Evolutionary conservation across 2,113 vertebrate genomes (phyloP).

Genomic region (Protobothrops mucrosquamatus): DNA sequence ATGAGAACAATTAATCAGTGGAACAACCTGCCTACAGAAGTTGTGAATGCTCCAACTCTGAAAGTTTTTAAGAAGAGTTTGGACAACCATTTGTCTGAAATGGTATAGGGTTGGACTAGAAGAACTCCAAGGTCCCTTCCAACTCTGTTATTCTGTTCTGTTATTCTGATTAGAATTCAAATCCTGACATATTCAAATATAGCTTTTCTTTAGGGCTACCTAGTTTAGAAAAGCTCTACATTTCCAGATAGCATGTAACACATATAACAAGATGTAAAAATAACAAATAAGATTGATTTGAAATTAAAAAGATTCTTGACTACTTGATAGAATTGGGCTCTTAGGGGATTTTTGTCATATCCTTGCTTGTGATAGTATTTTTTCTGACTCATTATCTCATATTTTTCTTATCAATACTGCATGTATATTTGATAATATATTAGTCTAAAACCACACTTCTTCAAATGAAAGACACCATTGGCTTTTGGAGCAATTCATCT

Average conservation of each 20-base stretch:
- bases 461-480: background rate
- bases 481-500: background rate
- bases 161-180: background rate
- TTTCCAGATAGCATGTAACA: background rate
- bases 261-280: background rate
- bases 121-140: too few species aligned
- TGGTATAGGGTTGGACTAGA: too few species aligned
- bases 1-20: too few species aligned
- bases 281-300: background rate
- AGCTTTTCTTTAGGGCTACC: background rate
- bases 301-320: background rate
- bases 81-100: too few species aligned
- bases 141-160: too few species aligned
- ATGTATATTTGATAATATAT: background rate
- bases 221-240: background rate
- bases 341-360: too few species aligned
- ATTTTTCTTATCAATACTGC: background rate
- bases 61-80: too few species aligned
- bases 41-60: too few species aligned
- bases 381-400: background rate
- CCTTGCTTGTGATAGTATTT: background rate
- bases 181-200: background rate
- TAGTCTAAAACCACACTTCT: background rate
- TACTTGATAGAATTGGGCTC: background rate
- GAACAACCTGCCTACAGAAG: too few species aligned